A percentile compares a stretch with the other conserved stretches of the same genome.
These are phyloP conservation scores for Harpalus rufipes DNA, from an alignment of 2,888 invertebrate genomes.

Conservation along the genomic window DNA sequence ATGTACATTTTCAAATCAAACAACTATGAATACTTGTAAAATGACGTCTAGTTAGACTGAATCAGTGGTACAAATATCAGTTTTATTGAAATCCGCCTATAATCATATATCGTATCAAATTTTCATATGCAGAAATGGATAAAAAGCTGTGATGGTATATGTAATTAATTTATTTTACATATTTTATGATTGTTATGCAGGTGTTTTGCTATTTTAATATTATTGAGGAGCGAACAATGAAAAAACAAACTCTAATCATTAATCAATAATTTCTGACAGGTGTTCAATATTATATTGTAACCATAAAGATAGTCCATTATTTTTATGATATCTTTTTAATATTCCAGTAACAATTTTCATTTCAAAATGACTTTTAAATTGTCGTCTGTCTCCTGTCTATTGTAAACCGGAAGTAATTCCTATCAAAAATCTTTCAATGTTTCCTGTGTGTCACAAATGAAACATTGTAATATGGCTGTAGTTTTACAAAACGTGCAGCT, in stretches of 20 bases:
- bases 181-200: background rate
- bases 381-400: slow-evolving; percentile 14
- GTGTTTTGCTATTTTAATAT: background rate
- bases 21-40: too few relatives aligned
- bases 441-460: slow-evolving; percentile 13
- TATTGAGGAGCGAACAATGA: background rate
- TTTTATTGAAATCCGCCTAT: too few relatives aligned
- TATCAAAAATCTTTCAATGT: slow-evolving; percentile 38
- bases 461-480: slow-evolving; percentile 2
- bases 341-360: slow-evolving; percentile 4
- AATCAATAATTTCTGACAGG: background rate
- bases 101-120: too few relatives aligned
- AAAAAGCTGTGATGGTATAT: too few relatives aligned
- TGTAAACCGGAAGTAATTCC: slow-evolving; percentile 14
- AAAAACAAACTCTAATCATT: background rate
- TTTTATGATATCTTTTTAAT: slow-evolving; percentile 9
- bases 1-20: too few relatives aligned
- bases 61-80: too few relatives aligned
- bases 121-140: too few relatives aligned
- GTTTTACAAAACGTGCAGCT: background rate
- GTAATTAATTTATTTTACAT: too few relatives aligned
- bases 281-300: slow-evolving; percentile 1
- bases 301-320: background rate
- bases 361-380: slow-evolving; percentile 30
- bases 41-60: too few relatives aligned